Conservation (phyloP, 1,140 invertebrate genomes). For the Bombus consobrinus region DNA sequence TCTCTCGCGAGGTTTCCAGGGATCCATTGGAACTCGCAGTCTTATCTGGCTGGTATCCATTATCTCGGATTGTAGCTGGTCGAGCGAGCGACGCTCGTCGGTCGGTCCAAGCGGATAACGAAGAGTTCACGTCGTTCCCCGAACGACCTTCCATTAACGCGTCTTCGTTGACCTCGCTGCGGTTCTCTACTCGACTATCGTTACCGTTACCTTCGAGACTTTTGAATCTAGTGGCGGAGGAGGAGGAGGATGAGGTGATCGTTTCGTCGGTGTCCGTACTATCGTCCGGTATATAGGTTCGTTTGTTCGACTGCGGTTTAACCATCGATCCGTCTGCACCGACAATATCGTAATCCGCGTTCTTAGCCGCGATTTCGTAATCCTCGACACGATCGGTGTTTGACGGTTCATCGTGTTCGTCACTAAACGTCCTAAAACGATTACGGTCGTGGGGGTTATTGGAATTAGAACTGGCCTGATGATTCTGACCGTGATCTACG, state of each 20-base stretch:
- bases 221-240: constrained; percentile 53
- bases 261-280: constrained; percentile 66
- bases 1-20: constrained; percentile 5
- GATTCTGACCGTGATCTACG: constrained; percentile 72
- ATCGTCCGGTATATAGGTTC: constrained; percentile 56
- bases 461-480: constrained; percentile 79
- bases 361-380: constrained; percentile 58
- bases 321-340: constrained; percentile 50
- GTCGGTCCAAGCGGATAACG: constrained; percentile 14
- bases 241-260: constrained; percentile 63
- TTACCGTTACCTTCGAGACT: constrained; percentile 53
- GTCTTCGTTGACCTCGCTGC: constrained; percentile 42
- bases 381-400: constrained; percentile 58
- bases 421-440: constrained; percentile 77
- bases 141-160: constrained; percentile 57
- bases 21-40: too few relatives aligned
- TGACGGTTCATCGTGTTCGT: constrained; percentile 56
- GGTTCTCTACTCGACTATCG: constrained; percentile 50
- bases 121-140: constrained; percentile 55
- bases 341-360: constrained; percentile 58
- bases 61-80: constrained; percentile 6
- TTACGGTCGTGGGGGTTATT: constrained; percentile 79
- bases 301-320: constrained; percentile 50
- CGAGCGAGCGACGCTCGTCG: background rate
- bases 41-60: background rate